These are phyloP conservation scores for Drosophila mulleri DNA, from an alignment of 2,888 invertebrate genomes.

Conservation along the genomic window DNA sequence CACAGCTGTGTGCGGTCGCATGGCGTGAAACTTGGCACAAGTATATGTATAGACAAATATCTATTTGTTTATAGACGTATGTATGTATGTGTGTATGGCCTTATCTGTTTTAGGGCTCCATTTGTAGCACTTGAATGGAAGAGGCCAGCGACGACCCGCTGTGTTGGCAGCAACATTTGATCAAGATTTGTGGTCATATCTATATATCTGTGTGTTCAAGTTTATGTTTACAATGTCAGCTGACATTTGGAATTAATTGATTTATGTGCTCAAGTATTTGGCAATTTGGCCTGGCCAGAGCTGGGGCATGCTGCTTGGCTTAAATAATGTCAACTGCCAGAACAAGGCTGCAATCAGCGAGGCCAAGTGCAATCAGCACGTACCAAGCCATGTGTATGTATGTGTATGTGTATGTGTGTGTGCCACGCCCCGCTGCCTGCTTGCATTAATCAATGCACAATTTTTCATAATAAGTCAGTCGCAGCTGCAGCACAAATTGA, in stretches of 20 bases:
- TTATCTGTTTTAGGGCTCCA: constrained; percentile 39
- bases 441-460: constrained; percentile 64
- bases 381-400: constrained; percentile 18
- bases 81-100: constrained; percentile 4
- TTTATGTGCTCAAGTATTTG: constrained; percentile 61
- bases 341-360: constrained; percentile 30
- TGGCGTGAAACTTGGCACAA: constrained; percentile 35
- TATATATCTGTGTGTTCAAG: constrained; percentile 23
- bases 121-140: constrained; percentile 15
- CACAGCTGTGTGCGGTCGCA: constrained; percentile 49
- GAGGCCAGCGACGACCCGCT: not conserved
- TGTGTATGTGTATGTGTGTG: constrained; percentile 4
- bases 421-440: constrained; percentile 33
- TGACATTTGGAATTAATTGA: constrained; percentile 77
- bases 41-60: not conserved
- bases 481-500: constrained; percentile 53
- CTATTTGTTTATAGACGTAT: not conserved
- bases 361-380: constrained; percentile 55
- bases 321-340: constrained; percentile 26
- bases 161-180: constrained; percentile 34
- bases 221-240: constrained; percentile 67
- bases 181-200: constrained; percentile 51
- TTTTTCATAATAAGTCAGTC: constrained; percentile 76
- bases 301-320: not conserved
- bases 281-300: constrained; percentile 31